A percentile compares a stretch with the other conserved stretches of the same genome.
These are phyloP conservation scores for Acrobasis suavella DNA, from an alignment of 2,888 invertebrate species.

Conservation along the genomic window DNA sequence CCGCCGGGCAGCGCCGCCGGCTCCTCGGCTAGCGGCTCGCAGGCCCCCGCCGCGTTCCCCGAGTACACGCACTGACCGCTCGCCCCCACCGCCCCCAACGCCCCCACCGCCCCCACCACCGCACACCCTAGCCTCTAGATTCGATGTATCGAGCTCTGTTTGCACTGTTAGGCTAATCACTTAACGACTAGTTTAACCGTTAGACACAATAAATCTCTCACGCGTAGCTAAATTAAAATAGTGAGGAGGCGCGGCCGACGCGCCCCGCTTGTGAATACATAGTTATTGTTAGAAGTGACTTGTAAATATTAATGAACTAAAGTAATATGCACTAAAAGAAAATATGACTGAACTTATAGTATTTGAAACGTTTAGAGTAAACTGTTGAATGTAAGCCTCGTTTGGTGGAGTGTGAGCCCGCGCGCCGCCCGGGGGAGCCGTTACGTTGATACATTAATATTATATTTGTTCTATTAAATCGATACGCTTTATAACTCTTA, in stretches of 20 bases:
- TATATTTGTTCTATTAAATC: slow-evolving; percentile 66
- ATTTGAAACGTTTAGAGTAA: slow-evolving; percentile 59
- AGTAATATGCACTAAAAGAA: slow-evolving; percentile 66
- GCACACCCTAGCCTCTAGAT: slow-evolving; percentile 47
- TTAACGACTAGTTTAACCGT: slow-evolving; percentile 62
- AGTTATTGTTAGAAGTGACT: slow-evolving; percentile 64
- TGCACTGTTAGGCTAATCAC: slow-evolving; percentile 63
- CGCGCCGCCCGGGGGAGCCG: slow-evolving; percentile 44
- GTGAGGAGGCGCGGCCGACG: slow-evolving; percentile 40
- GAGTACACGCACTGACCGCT: slow-evolving; percentile 90
- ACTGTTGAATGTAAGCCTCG: slow-evolving; percentile 64
- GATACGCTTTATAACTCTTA: slow-evolving; percentile 76
- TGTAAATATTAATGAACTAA: slow-evolving; percentile 64
- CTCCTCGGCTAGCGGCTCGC: slow-evolving; percentile 58
- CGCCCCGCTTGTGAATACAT: slow-evolving; percentile 61
- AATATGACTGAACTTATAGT: slow-evolving; percentile 73
- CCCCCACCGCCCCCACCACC: slow-evolving; percentile 48
- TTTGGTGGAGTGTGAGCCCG: slow-evolving; percentile 48
- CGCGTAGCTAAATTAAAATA: slow-evolving; percentile 59
- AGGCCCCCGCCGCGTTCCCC: slow-evolving; percentile 79
- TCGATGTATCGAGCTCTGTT: slow-evolving; percentile 52
- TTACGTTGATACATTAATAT: slow-evolving; percentile 57
- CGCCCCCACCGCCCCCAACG: slow-evolving; percentile 37
- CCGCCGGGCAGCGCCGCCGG: slow-evolving; percentile 67
- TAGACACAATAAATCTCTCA: slow-evolving; percentile 65